A percentile compares a stretch with the other conserved stretches of the same genome.
Conservation (phyloP, 1,140 invertebrate genomes). For the Drosophila leontia region DNA sequence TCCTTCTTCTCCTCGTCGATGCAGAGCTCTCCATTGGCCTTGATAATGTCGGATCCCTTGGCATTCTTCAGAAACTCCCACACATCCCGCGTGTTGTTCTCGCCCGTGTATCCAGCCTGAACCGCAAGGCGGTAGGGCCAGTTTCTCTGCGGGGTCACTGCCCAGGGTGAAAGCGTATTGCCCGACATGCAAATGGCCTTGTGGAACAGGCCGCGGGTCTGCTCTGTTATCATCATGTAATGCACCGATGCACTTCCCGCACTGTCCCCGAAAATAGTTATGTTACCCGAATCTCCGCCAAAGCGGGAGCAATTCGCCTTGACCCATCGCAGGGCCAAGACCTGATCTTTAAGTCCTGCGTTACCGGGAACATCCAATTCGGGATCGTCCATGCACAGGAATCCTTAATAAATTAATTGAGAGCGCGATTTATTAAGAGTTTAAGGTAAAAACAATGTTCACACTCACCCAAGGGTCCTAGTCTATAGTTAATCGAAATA, state of each 20-base stretch:
- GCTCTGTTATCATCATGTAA: constrained; percentile 80
- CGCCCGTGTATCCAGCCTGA: constrained; percentile 74
- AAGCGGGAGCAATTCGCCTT: constrained; percentile 84
- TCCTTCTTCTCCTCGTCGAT: constrained; percentile 78
- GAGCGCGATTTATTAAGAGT: neutral
- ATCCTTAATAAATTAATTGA: constrained; percentile 84
- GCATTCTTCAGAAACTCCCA: constrained; percentile 86
- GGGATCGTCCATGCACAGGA: constrained; percentile 86
- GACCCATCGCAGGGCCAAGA: constrained; percentile 85
- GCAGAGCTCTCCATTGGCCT: constrained; percentile 73
- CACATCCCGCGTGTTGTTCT: constrained; percentile 77
- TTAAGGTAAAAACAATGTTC: accelerated
- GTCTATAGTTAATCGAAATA: constrained; percentile 85
- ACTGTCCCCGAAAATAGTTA: constrained; percentile 85
- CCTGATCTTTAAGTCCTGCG: constrained; percentile 88
- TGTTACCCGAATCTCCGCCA: constrained; percentile 81
- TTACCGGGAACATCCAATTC: constrained; percentile 86
- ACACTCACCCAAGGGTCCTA: constrained; percentile 85
- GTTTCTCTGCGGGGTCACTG: constrained; percentile 72
- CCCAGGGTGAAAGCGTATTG: constrained; percentile 85
- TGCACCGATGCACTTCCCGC: constrained; percentile 83
- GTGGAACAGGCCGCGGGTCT: constrained; percentile 86
- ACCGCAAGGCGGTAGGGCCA: constrained; percentile 80
- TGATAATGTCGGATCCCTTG: constrained; percentile 88
- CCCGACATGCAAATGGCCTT: constrained; percentile 88